Evolutionary conservation across 2,797 vertebrate genomes (phyloP).

Genomic region (Enteromius radiatus): DNA sequence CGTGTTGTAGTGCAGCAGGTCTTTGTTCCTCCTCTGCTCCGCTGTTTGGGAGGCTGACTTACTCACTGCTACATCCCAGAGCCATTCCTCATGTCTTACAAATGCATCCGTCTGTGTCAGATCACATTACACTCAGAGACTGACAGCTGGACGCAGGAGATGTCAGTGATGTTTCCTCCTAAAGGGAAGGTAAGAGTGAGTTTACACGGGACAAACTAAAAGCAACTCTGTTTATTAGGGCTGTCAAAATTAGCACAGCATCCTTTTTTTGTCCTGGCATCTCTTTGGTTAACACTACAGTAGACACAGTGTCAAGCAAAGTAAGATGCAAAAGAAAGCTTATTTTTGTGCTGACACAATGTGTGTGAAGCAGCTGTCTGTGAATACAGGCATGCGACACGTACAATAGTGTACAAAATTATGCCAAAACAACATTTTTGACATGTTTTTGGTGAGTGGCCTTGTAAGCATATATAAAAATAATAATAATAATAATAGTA

Average conservation of each 20-base stretch:
- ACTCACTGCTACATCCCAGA: conserved; percentile 23
- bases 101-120: conserved; percentile 31
- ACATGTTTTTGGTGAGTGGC: neutral
- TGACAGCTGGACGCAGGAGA: conserved; percentile 1
- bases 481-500: too few species aligned
- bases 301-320: neutral
- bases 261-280: neutral
- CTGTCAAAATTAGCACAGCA: neutral
- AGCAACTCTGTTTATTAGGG: neutral
- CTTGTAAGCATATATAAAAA: neutral
- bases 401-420: neutral
- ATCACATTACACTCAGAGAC: conserved; percentile 12
- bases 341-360: neutral
- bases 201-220: neutral
- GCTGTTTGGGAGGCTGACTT: conserved; percentile 24
- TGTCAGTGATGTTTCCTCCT: conserved; percentile 9
- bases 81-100: conserved; percentile 21
- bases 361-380: neutral
- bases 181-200: neutral
- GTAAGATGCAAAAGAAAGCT: neutral
- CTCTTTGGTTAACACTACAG: neutral
- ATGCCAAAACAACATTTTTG: neutral
- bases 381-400: too few species aligned
- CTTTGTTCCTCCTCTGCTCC: conserved; percentile 36
- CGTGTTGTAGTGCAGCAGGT: conserved; percentile 26